Evolutionary conservation across 2,113 vertebrate genomes (phyloP).

Genomic region (Dolichotis patagonum): DNA sequence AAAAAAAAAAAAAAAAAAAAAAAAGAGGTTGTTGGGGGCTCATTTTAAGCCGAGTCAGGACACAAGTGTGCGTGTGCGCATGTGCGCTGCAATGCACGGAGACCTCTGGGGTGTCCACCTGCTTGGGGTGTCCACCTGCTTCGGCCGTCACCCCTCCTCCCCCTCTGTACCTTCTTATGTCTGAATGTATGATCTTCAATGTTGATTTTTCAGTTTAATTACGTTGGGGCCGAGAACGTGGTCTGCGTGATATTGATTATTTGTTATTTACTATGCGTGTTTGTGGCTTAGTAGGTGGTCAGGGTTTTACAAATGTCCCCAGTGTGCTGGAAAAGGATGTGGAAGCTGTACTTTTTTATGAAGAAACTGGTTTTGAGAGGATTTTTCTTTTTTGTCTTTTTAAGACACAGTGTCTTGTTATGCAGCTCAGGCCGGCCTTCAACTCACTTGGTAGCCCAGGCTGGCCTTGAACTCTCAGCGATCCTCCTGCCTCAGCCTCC

Average conservation of each 20-base stretch:
- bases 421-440: too few relatives aligned
- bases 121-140: too few relatives aligned
- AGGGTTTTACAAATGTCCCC: not conserved
- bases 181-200: not conserved
- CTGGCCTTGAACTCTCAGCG: too few relatives aligned
- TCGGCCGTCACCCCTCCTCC: not conserved
- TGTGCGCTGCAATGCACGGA: not conserved
- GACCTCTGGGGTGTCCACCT: not conserved
- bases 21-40: not conserved
- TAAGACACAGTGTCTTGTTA: too few relatives aligned
- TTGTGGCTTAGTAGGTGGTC: not conserved
- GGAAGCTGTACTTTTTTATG: not conserved
- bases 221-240: conserved; percentile 1
- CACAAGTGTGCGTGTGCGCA: not conserved
- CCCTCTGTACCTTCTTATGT: not conserved
- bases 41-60: not conserved
- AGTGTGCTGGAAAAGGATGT: not conserved
- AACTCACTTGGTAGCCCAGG: too few relatives aligned
- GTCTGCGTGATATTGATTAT: conserved; percentile 46
- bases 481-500: too few relatives aligned
- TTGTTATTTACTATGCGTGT: conserved; percentile 25
- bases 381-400: too few relatives aligned
- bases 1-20: too few relatives aligned
- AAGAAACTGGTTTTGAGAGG: too few relatives aligned
- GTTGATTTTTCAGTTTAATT: conserved; percentile 27